Percentiles rank a stretch among this genome's conserved stretches.
Evolutionary conservation across 2,113 vertebrate species (phyloP).

Genomic region (Heterocephalus glaber): DNA sequence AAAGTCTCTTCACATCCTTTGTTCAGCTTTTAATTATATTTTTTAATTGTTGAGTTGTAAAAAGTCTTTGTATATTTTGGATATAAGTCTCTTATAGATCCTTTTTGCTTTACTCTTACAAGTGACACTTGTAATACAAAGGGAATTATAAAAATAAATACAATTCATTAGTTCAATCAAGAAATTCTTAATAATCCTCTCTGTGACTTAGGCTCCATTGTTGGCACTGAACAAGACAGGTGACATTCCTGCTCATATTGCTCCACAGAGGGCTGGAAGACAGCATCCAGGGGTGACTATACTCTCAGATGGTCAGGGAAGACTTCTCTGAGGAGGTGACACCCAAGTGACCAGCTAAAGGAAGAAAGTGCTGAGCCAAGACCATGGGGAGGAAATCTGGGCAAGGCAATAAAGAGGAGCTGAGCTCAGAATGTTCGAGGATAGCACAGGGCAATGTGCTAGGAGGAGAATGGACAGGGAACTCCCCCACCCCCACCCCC

Average conservation of each 20-base stretch:
- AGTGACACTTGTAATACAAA: neutral
- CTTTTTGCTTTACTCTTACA: neutral
- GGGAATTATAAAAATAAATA: neutral
- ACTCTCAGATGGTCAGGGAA: neutral
- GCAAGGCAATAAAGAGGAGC: neutral
- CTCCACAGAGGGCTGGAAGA: neutral
- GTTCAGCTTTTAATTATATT: neutral
- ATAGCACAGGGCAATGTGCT: neutral
- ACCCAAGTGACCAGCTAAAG: neutral
- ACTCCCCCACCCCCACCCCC: neutral
- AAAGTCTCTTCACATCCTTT: neutral
- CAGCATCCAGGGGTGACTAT: neutral
- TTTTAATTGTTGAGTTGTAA: constrained; percentile 4
- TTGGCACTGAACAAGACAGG: neutral
- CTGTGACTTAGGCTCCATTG: neutral
- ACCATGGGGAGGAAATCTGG: neutral
- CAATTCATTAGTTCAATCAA: neutral
- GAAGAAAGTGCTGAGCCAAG: neutral
- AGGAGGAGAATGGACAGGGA: neutral
- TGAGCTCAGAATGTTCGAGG: neutral
- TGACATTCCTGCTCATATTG: neutral
- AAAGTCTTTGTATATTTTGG: neutral
- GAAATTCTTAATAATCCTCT: neutral
- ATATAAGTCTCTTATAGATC: neutral
- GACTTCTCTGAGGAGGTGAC: neutral